Base-by-base conservation (phyloP, 1,140 invertebrate species). In the Lepidurus arcticus region DNA sequence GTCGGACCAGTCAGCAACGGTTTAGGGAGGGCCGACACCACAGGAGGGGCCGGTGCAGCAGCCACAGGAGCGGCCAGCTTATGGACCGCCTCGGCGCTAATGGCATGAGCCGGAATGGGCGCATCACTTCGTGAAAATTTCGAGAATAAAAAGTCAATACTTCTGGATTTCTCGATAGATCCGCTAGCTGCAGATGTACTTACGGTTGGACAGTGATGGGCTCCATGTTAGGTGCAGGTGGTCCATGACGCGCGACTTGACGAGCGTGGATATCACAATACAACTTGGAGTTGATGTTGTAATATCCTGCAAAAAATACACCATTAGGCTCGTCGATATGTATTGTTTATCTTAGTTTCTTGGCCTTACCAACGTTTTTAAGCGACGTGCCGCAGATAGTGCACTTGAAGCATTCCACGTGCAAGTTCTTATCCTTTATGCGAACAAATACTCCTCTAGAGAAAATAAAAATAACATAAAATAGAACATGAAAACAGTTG, bases 331-430 rank as follows among this genome's bases (percentile, higher is more conserved):
- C 53, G 1, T 73, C 43, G 13, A 13, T 10, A 80, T 9, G 42
- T 65, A 5, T 74, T 77, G 16, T 9, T 65, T 74, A 16, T 43
- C 1, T 78, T 9, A 78, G 13, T 43, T 42, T 7, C 21, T 73
- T 42, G 73, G 24, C n/a, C 82, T 85, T 82, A 83, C 87, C 95
- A 84, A 96, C 92, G 87, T 98, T 98, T 87, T 98, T 98, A 80
- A 98, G 86, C 11, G 95, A 96, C 44, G 93, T 91, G 80, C 96
- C 95, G 85, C 96, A 98, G 65, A 95, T 97, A 73, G 94, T 90
- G 85, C 96, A 98, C 85, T 96, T 96, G 89, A 98, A 98, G 86
- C 96, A 98, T 83, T 97, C 95, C 75, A 97, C 94, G 87, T 98
- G 96, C 78, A 98, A 87, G 83, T 95, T 96, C 86, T 96, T 96